Evolutionary conservation across 2,113 vertebrate species (phyloP), one percentile per base, ranked within the genome.

Genomic region (Erpornis zantholeuca): DNA sequence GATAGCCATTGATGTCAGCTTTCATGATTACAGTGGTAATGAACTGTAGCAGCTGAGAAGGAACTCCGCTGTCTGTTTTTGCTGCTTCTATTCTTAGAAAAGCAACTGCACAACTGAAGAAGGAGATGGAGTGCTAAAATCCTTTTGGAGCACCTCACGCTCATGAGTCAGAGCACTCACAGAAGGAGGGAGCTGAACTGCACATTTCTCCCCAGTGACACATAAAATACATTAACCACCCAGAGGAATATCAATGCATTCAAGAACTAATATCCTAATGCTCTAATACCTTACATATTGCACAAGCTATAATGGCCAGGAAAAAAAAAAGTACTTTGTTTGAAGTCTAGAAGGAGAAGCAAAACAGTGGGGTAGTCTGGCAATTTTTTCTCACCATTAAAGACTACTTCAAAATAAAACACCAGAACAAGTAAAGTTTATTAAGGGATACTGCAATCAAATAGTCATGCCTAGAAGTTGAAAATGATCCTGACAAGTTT

Each of bases 1-100:
- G 52, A 44, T 0, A 16, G 28, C 2, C 1, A 66, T 0, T 22
- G 69, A 90, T 87, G 78, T 54, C 86, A 75, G 56, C 66, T 70
- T 73, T 82, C 88, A 21, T 14, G 42, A 45, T 78, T 50, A 38
- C 6, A 38, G 45, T 70, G 33, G 45, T 40, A 85, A 90, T 17
- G 82, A 86, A 81, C 54, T 35, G n/a, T 4, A 88, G 88, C 79
- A 92, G 86, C 42, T 28, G 1, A 77, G 59, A 81, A 90, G 71
- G 60, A 76, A 81, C 52, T 50, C 42, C 3, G 3, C 86, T 90
- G 64, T 49, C 92, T 92, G 71, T 40, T 82, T 42, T 80, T 83
- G 82, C 47, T 90, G 79, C 38, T 93, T 86, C 95, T 95, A 95
- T 94, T 90, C 70, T 83, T 94, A 92, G 94, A 77, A 90, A 86